A percentile compares a stretch with the other conserved stretches of the same genome.
Evolutionary conservation across 2,888 invertebrate species (phyloP).

Genomic region (Xylota sylvarum): DNA sequence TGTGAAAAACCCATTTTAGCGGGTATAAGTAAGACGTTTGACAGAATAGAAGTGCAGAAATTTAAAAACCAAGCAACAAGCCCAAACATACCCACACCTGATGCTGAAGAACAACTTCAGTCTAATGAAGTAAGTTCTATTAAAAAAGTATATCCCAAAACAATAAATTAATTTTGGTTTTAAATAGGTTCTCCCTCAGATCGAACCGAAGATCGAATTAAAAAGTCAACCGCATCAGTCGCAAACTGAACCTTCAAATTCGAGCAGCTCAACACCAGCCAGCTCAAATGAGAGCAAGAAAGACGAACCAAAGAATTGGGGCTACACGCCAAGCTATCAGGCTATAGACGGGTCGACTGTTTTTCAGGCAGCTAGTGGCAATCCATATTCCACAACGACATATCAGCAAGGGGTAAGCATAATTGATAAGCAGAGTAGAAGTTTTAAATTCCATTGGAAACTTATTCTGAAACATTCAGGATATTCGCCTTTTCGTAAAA

Average conservation of each 20-base stretch:
- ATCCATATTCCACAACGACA: constrained; percentile 83
- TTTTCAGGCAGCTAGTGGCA: constrained; percentile 82
- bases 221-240: constrained; percentile 59
- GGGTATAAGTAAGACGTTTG: constrained; percentile 79
- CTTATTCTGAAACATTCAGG: too few species aligned
- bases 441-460: too few species aligned
- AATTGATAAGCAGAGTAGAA: neutral
- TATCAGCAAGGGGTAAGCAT: constrained; percentile 84
- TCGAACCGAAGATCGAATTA: constrained; percentile 58
- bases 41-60: constrained; percentile 84
- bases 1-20: constrained; percentile 66
- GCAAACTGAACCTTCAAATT: constrained; percentile 81
- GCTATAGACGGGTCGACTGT: constrained; percentile 83
- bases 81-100: constrained; percentile 83
- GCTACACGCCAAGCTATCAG: constrained; percentile 83
- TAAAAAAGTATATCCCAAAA: neutral
- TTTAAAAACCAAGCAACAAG: constrained; percentile 85
- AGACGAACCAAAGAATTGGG: constrained; percentile 82
- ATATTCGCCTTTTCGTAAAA: too few species aligned
- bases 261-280: constrained; percentile 83
- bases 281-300: constrained; percentile 79
- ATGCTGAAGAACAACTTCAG: constrained; percentile 67
- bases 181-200: constrained; percentile 42
- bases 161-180: neutral
- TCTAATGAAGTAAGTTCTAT: constrained; percentile 61